Percentiles rank a stretch among this genome's conserved stretches.
Evolutionary conservation across 1,140 invertebrate species (phyloP).

Genomic region (Drosophila kohkoa): DNA sequence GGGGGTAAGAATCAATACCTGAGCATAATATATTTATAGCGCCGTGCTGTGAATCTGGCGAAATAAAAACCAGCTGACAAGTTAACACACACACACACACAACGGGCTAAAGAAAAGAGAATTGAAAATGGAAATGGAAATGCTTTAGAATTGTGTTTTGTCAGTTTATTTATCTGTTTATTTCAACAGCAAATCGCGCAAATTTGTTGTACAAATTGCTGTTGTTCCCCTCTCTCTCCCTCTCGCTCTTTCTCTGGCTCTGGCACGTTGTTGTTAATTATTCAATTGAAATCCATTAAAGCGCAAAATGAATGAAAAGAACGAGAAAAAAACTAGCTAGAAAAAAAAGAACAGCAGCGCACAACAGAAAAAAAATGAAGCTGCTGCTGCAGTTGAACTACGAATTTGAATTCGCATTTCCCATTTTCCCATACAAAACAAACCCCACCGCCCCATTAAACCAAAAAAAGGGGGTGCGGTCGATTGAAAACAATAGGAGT

Average conservation of each 20-base stretch:
- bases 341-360: constrained; percentile 24
- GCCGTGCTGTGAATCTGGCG: background rate
- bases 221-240: constrained; percentile 6
- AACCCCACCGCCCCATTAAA: constrained; percentile 56
- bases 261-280: constrained; percentile 76
- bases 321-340: constrained; percentile 18
- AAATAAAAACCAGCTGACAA: constrained; percentile 53
- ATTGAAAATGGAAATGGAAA: constrained; percentile 21
- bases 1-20: constrained; percentile 37
- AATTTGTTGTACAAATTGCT: constrained; percentile 76
- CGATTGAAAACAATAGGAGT: constrained; percentile 54
- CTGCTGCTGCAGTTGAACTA: constrained; percentile 1
- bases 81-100: background rate
- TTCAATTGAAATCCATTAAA: constrained; percentile 82
- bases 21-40: constrained; percentile 38
- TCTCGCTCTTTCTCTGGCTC: background rate
- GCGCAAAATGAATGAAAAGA: constrained; percentile 52
- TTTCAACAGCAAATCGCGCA: constrained; percentile 70
- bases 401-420: constrained; percentile 4
- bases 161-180: constrained; percentile 37
- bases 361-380: constrained; percentile 23
- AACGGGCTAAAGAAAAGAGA: constrained; percentile 15
- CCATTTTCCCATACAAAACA: constrained; percentile 60
- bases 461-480: constrained; percentile 2
- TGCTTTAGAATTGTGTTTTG: constrained; percentile 19